These are phyloP conservation scores for Pemphigus obesinymphae DNA, from an alignment of 1,140 invertebrate genomes.

Conservation along the genomic window DNA sequence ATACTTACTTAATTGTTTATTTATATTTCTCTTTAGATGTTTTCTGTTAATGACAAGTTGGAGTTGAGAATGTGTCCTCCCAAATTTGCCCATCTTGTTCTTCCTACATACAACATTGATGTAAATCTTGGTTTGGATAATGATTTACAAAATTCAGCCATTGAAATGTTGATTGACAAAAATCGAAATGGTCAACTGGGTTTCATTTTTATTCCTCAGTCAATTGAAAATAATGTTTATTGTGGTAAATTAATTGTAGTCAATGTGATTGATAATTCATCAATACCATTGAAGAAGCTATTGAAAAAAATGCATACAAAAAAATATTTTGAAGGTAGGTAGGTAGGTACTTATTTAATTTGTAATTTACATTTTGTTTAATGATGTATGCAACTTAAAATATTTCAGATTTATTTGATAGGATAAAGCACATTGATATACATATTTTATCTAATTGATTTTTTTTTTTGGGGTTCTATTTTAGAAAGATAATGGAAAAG, in stretches of 20 bases:
- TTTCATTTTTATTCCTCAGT: neutral
- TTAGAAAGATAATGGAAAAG: too few relatives aligned
- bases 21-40: neutral
- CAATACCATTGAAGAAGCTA: neutral
- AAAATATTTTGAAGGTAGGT: neutral
- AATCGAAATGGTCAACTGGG: neutral
- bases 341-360: too few relatives aligned
- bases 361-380: too few relatives aligned
- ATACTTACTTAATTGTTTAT: neutral
- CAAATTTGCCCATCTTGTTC: neutral
- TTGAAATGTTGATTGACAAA: neutral
- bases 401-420: too few relatives aligned
- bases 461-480: too few relatives aligned
- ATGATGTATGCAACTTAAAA: too few relatives aligned
- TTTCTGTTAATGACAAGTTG: neutral
- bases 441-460: too few relatives aligned
- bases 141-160: neutral
- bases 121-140: neutral
- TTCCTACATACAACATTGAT: conserved; percentile 1
- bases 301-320: neutral
- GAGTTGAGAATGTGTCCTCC: neutral
- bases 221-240: neutral
- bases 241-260: neutral
- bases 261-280: neutral
- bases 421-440: too few relatives aligned